A percentile compares a stretch with the other conserved stretches of the same genome.
phyloP scores from a whole-genome alignment of 2,888 invertebrate species.

The Ypsolopha scabrella region DNA sequence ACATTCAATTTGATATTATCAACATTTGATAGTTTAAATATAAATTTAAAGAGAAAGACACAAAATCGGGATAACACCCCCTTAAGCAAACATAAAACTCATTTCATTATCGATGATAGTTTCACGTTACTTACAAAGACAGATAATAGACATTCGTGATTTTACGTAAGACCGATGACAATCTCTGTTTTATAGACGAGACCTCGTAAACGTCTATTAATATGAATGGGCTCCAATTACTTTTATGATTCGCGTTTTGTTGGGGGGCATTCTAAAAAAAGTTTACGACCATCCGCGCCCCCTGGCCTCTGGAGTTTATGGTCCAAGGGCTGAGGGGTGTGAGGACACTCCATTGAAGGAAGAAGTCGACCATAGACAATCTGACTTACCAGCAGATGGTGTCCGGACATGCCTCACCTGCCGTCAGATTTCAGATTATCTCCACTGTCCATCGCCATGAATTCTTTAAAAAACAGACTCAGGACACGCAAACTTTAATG shows the following conservation, averaged over 20 bases:
- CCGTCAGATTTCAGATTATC: slow-evolving; percentile 4
- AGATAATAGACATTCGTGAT: slow-evolving; percentile 18
- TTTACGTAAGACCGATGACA: slow-evolving; percentile 60
- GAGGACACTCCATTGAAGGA: slow-evolving; percentile 16
- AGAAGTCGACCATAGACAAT: slow-evolving; percentile 35
- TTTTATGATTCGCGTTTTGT: slow-evolving; percentile 69
- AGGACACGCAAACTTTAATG: background rate
- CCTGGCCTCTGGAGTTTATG: slow-evolving; percentile 48
- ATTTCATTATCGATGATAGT: slow-evolving; percentile 42
- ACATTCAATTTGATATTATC: no score
- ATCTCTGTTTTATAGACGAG: slow-evolving; percentile 65
- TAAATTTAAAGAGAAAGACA: no score
- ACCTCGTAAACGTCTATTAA: slow-evolving; percentile 70
- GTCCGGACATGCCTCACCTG: slow-evolving; percentile 36
- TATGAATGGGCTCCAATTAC: slow-evolving; percentile 71
- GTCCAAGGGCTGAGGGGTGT: slow-evolving; percentile 22
- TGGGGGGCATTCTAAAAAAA: slow-evolving; percentile 58
- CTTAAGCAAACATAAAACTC: slow-evolving; percentile 36
- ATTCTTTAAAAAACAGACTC: background rate
- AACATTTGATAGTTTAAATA: no score
- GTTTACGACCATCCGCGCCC: slow-evolving; percentile 56
- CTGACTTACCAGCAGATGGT: slow-evolving; percentile 40
- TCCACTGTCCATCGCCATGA: background rate
- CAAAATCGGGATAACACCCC: no score
- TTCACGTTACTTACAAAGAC: slow-evolving; percentile 36